phyloP scores from a whole-genome alignment of 1,140 invertebrate species.

The Drosophila ficusphila region DNA sequence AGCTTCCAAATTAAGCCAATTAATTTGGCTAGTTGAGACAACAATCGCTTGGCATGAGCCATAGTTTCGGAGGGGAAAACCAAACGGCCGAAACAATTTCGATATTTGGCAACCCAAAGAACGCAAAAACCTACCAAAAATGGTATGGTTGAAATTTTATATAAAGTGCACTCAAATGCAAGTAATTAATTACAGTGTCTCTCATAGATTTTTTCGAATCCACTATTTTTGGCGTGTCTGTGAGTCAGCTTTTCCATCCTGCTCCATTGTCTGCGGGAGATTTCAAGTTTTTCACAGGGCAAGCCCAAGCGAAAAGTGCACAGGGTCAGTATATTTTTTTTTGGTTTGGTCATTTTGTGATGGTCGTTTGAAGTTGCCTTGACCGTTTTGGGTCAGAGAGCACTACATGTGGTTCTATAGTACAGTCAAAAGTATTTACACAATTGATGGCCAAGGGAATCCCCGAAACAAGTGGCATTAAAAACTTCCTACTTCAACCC shows the following conservation, averaged over 20 bases:
- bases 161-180: slow-evolving; percentile 9
- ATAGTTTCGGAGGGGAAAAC: slow-evolving; percentile 19
- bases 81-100: slow-evolving; percentile 36
- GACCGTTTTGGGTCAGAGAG: slow-evolving; percentile 40
- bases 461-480: slow-evolving; percentile 25
- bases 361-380: slow-evolving; percentile 26
- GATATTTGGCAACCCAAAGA: slow-evolving; percentile 36
- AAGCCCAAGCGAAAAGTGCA: slow-evolving; percentile 29
- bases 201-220: slow-evolving; percentile 32
- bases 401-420: slow-evolving; percentile 33
- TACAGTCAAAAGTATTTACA: background rate
- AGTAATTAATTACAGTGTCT: slow-evolving; percentile 67
- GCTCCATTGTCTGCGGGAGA: slow-evolving; percentile 27
- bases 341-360: slow-evolving; percentile 26
- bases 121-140: slow-evolving; percentile 38
- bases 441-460: slow-evolving; percentile 21
- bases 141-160: slow-evolving; percentile 27
- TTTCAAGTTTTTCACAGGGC: slow-evolving; percentile 28
- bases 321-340: slow-evolving; percentile 33
- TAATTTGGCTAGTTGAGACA: slow-evolving; percentile 59
- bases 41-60: slow-evolving; percentile 59
- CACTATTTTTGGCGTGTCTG: slow-evolving; percentile 39
- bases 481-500: slow-evolving; percentile 49
- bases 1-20: slow-evolving; percentile 51
- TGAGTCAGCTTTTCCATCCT: slow-evolving; percentile 19